Evolutionary conservation across 2,113 vertebrate genomes (phyloP), one percentile per base, ranked within the genome.

Genomic region (Alexandromys fortis): DNA sequence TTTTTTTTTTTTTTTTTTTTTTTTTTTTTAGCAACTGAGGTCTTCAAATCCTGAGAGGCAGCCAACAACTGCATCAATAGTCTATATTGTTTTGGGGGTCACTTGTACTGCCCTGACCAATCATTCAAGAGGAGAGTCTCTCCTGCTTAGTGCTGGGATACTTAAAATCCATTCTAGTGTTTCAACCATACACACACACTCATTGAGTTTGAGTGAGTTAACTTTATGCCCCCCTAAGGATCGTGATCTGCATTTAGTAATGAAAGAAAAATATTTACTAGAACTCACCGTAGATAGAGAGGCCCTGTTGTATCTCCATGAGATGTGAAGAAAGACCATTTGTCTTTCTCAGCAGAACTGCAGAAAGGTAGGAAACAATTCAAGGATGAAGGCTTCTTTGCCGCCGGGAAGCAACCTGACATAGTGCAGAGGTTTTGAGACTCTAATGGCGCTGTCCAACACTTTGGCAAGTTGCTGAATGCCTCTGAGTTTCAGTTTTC

Each of bases 161-260:
- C 11, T n/a, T n/a, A 81, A 81, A 38, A 26, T 38, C 52, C 35
- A 14, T 14, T 65, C 24, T 92, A 7, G 47, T 67, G n/a, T 77
- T 90, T 87, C 76, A 90, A 63, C 61, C 90, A 96, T 47, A 72
- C 90, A 5, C 24, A 65, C 24, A 65, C 63, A 65, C 38, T 79
- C 65, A 35, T n/a, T 63, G 55, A 86, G 38, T 42, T 35, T 79
- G 26, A 82, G 14, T 63, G 35, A 82, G 24, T 63, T 65, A 58
- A 19, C 16, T 26, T 8, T 16, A 42, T 42, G 55, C 22, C 63
- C 10, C 26, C 19, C 22, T 21, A 26, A 90, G 33, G 49, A 19
- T 28, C 11, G 16, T 63, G n/a, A 24, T 89, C 77, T 90, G 9
- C 90, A 72, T 77, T 96, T 95, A 75, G 68, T 94, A 86, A 85